phyloP scores from a whole-genome alignment of 2,113 vertebrate genomes.

The Chlamydotis undulata region DNA sequence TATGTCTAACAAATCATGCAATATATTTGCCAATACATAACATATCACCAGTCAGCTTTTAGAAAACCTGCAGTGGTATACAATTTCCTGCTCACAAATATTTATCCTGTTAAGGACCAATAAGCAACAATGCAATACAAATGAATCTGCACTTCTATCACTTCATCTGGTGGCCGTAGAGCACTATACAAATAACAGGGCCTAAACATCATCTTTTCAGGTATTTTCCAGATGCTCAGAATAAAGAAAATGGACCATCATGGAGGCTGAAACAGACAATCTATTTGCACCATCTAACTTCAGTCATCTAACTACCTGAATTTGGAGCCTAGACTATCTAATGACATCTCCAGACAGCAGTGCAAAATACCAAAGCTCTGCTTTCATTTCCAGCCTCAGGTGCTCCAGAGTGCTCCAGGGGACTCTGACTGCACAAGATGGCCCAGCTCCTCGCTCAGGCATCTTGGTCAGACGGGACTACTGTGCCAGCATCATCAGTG shows the following conservation, averaged over 20 bases:
- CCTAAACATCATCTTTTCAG: not conserved
- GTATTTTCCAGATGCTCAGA: not conserved
- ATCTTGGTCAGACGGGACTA: fast-evolving
- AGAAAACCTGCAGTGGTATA: not conserved
- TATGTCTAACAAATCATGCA: not conserved
- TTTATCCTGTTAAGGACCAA: not conserved
- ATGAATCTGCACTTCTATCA: not conserved
- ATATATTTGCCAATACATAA: not conserved
- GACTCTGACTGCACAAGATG: not conserved
- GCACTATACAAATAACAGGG: not conserved
- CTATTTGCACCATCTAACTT: not conserved
- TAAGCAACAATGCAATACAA: not conserved
- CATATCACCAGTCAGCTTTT: not conserved
- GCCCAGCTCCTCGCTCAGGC: fast-evolving
- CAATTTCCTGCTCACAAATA: not conserved
- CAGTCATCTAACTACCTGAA: not conserved
- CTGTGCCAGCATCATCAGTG: not conserved
- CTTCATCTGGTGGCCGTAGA: not conserved
- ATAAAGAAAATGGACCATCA: not conserved
- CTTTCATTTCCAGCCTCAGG: not conserved
- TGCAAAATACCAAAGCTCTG: fast-evolving
- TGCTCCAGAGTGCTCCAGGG: not conserved
- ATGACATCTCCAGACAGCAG: not conserved
- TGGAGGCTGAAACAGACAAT: not conserved
- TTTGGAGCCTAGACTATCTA: not conserved